Percentiles rank a stretch among this genome's conserved stretches.
phyloP scores from a whole-genome alignment of 2,888 invertebrate genomes.

The Philereme vetulata region DNA sequence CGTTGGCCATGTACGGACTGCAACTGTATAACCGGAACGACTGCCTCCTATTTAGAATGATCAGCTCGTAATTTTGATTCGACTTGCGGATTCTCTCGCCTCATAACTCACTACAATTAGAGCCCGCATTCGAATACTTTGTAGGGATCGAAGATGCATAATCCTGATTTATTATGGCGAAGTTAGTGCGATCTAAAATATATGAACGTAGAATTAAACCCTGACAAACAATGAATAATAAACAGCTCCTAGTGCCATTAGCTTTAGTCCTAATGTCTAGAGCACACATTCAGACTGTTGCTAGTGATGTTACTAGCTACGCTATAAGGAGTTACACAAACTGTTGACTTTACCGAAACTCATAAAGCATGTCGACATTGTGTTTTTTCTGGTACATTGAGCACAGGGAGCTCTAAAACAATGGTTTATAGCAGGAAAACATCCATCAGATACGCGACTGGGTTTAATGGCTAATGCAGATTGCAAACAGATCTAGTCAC shows the following conservation, averaged over 20 bases:
- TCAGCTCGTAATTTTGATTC: constrained; percentile 65
- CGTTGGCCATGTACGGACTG: constrained; percentile 73
- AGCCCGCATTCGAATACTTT: constrained; percentile 17
- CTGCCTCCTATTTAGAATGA: constrained; percentile 70
- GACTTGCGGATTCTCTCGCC: constrained; percentile 50
- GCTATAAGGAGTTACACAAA: not conserved
- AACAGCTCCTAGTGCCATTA: not conserved
- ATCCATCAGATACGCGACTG: constrained; percentile 51
- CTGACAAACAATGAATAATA: not conserved
- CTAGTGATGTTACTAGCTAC: too few species aligned
- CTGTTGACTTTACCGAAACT: constrained; percentile 39
- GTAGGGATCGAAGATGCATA: constrained; percentile 19
- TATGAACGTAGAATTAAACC: not conserved
- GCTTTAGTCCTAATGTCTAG: too few species aligned
- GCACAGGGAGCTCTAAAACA: constrained; percentile 49
- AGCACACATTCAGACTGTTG: too few species aligned
- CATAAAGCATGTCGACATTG: constrained; percentile 51
- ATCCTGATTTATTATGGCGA: constrained; percentile 7
- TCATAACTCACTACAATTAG: constrained; percentile 34
- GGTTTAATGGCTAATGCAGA: constrained; percentile 39
- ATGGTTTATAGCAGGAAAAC: constrained; percentile 58
- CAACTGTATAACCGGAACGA: constrained; percentile 79
- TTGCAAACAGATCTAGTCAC: constrained; percentile 6
- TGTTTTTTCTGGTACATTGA: constrained; percentile 57
- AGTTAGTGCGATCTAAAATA: not conserved